A percentile compares a stretch with the other conserved stretches of the same genome.
Conservation (phyloP, 2,797 vertebrate genomes). For the Podarcis siculus region DNA sequence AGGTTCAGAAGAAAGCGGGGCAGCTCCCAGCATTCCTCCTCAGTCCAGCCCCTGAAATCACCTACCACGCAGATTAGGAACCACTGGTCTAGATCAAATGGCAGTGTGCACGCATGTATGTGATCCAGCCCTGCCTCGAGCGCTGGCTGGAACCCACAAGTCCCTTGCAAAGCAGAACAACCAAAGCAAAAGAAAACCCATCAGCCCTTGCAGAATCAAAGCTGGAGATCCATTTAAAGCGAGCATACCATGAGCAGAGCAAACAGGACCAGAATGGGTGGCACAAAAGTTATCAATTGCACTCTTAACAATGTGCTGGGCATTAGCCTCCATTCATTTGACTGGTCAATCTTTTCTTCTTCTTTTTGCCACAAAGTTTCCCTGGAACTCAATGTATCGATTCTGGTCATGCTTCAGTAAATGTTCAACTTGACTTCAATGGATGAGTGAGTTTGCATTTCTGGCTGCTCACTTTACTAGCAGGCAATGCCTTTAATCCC, state of each 20-base stretch:
- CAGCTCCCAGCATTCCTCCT: too few species aligned
- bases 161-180: not conserved
- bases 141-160: not conserved
- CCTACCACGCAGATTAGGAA: not conserved
- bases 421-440: constrained; percentile 77
- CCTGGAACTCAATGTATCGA: constrained; percentile 78
- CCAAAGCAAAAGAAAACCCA: not conserved
- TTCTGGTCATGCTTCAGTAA: constrained; percentile 75
- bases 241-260: constrained; percentile 16
- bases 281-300: constrained; percentile 3
- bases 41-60: too few species aligned
- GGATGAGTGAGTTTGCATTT: constrained; percentile 76
- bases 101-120: too few species aligned
- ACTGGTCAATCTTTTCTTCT: constrained; percentile 30
- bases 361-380: constrained; percentile 50
- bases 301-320: not conserved
- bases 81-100: not conserved
- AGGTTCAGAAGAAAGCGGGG: too few species aligned
- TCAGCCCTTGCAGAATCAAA: not conserved
- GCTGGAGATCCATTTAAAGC: not conserved
- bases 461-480: constrained; percentile 66
- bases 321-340: constrained; percentile 20
- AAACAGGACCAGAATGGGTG: constrained; percentile 3
- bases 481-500: constrained; percentile 69
- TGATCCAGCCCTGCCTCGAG: not conserved